Base-by-base conservation (phyloP, 2,113 vertebrate species). In the Dascyllus trimaculatus region DNA sequence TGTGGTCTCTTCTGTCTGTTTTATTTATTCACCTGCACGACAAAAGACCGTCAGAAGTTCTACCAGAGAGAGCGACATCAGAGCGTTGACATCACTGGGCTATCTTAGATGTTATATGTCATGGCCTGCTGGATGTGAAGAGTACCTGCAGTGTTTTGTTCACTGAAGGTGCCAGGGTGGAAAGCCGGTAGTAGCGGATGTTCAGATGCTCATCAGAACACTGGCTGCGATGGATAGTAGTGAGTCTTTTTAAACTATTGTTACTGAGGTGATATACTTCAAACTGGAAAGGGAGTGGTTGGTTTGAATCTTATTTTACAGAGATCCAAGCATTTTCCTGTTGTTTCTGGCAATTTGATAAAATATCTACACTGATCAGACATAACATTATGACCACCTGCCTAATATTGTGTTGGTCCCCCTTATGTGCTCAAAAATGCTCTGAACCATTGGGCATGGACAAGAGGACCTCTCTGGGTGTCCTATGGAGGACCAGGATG, bases 211-310 rank as follows among this genome's bases (percentile, higher is more conserved):
- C 48, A 4, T 22, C 7, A 46, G 43, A 6, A 14, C 11, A 0
- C n/a, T 45, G 59, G 21, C 6, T 51, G 18, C 4, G 4, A 45
- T 53, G 15, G 53, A 69, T 21, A 48, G 24, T 10, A 6, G 24
- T 43, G 29, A 40, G 35, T 21, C 40, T 62, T 48, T 48, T 10
- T 15, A 62, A 66, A 69, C 21, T 75, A 63, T 64, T 1, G 4
- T 60, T 59, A 62, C 48, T 81, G 35, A 72, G 66, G 66, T 63
- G 53, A 59, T 86, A 71, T 59, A 56, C 64, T 73, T 48, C 17
- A 68, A 68, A 75, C 63, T 89, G 84, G 85, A n/a, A n/a, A n/a
- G 32, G 32, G 7, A 1, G 32, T 35, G 32, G 9, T 35, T 8
- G 8, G 8, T 35, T 35, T 35, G 32, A 6, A 8, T 35, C 32